These are phyloP conservation scores for Antennarius maculatus DNA, from an alignment of 2,797 vertebrate species.

Conservation along the genomic window DNA sequence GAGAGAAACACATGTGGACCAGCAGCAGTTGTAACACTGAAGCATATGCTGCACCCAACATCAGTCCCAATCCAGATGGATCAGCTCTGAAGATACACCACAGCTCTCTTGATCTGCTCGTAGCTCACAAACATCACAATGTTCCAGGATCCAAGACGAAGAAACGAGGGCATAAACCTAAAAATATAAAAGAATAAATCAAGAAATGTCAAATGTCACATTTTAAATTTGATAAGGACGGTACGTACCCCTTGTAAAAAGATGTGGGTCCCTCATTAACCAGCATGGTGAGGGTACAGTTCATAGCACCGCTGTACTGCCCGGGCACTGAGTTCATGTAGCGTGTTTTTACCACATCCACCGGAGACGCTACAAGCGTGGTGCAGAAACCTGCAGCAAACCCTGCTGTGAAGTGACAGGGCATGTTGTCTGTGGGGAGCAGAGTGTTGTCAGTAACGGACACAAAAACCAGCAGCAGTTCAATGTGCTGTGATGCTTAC, in stretches of 20 bases:
- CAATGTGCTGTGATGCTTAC: conserved; percentile 61
- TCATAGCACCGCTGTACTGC: conserved; percentile 82
- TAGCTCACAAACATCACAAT: conserved; percentile 87
- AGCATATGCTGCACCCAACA: background rate
- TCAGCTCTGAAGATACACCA: conserved; percentile 62
- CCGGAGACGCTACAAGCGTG: conserved; percentile 90
- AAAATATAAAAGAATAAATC: background rate
- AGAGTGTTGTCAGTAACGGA: background rate
- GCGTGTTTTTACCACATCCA: conserved; percentile 94
- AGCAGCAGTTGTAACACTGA: background rate
- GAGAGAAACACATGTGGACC: conserved; percentile 15
- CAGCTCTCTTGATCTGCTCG: conserved; percentile 82
- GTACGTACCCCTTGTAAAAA: conserved; percentile 89
- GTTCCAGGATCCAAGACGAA: conserved; percentile 91
- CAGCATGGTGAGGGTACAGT: conserved; percentile 86
- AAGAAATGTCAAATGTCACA: conserved; percentile 1
- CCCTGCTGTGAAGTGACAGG: conserved; percentile 92
- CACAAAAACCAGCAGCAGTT: background rate
- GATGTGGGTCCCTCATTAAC: conserved; percentile 84
- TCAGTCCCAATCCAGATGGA: background rate
- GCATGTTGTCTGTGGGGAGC: conserved; percentile 85
- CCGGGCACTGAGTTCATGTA: conserved; percentile 89
- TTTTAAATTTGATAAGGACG: background rate
- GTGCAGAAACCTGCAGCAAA: conserved; percentile 93
- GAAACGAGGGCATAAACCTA: conserved; percentile 88